A percentile compares a stretch with the other conserved stretches of the same genome.
phyloP scores from a whole-genome alignment of 2,888 invertebrate genomes.

The Drosophila maculinotata region DNA sequence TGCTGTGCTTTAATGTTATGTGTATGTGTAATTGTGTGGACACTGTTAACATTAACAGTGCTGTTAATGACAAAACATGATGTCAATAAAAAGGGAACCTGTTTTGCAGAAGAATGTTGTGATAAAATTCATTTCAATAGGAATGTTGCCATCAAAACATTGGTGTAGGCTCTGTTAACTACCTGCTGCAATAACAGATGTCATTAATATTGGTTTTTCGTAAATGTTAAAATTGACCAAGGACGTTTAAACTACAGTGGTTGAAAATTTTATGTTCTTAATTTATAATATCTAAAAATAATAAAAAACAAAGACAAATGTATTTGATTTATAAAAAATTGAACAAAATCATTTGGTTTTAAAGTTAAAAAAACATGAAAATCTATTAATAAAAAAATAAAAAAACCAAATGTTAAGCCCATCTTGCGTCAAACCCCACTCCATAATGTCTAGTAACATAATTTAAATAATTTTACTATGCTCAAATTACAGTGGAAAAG shows the following conservation, averaged over 20 bases:
- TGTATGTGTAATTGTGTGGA: conserved; percentile 3
- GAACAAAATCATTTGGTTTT: too few relatives aligned
- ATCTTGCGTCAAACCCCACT: background rate
- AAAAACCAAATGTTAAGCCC: too few relatives aligned
- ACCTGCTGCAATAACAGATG: background rate
- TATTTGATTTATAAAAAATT: too few relatives aligned
- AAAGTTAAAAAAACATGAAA: too few relatives aligned
- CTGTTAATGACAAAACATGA: conserved; percentile 3
- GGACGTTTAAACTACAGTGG: too few relatives aligned
- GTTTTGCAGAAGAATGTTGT: conserved; percentile 7
- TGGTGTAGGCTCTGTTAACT: background rate
- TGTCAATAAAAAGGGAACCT: conserved; percentile 14
- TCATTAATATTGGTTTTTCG: background rate
- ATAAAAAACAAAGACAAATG: too few relatives aligned
- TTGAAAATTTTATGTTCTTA: too few relatives aligned
- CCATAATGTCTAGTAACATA: too few relatives aligned
- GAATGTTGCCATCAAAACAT: conserved; percentile 2
- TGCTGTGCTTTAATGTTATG: background rate
- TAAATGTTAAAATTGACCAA: background rate
- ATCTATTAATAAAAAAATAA: too few relatives aligned
- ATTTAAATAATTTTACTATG: too few relatives aligned
- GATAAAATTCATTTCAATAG: conserved; percentile 1
- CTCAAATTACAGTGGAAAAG: conserved; percentile 92
- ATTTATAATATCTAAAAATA: too few relatives aligned
- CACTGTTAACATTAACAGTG: conserved; percentile 2